Evolutionary conservation across 2,797 vertebrate genomes (phyloP).

Genomic region (Hephaestus fuliginosus): DNA sequence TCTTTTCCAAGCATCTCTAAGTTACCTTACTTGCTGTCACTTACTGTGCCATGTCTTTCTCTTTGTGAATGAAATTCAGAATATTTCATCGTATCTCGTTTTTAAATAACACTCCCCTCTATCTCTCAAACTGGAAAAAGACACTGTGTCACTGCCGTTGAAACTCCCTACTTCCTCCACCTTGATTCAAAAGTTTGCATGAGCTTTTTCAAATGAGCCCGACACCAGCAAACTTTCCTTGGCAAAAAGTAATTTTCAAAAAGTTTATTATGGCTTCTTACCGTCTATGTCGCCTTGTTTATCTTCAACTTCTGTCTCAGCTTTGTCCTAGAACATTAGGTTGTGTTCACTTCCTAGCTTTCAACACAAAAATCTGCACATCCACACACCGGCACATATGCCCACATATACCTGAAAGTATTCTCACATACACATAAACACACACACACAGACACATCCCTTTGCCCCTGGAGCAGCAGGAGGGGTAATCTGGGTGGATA

Average conservation of each 20-base stretch:
- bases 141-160: neutral
- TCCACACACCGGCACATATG: slow-evolving; percentile 14
- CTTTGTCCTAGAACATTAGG: slow-evolving; percentile 47
- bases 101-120: slow-evolving; percentile 34
- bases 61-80: slow-evolving; percentile 23
- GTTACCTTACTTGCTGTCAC: slow-evolving; percentile 1
- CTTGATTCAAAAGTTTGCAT: slow-evolving; percentile 42
- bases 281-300: slow-evolving; percentile 34
- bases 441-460: slow-evolving; percentile 20
- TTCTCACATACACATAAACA: slow-evolving; percentile 11
- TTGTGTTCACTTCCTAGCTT: slow-evolving; percentile 42
- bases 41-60: neutral
- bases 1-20: neutral
- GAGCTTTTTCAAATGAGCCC: slow-evolving; percentile 24
- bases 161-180: slow-evolving; percentile 24
- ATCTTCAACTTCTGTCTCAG: slow-evolving; percentile 35
- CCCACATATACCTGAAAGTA: slow-evolving; percentile 24
- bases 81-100: slow-evolving; percentile 29
- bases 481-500: slow-evolving; percentile 68
- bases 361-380: slow-evolving; percentile 16
- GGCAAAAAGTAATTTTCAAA: slow-evolving; percentile 9
- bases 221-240: slow-evolving; percentile 27
- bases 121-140: slow-evolving; percentile 28
- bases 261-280: slow-evolving; percentile 40
- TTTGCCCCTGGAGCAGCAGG: slow-evolving; percentile 60